A percentile compares a stretch with the other conserved stretches of the same genome.
phyloP scores from a whole-genome alignment of 1,140 invertebrate genomes.

The Drosophila ironensis region DNA sequence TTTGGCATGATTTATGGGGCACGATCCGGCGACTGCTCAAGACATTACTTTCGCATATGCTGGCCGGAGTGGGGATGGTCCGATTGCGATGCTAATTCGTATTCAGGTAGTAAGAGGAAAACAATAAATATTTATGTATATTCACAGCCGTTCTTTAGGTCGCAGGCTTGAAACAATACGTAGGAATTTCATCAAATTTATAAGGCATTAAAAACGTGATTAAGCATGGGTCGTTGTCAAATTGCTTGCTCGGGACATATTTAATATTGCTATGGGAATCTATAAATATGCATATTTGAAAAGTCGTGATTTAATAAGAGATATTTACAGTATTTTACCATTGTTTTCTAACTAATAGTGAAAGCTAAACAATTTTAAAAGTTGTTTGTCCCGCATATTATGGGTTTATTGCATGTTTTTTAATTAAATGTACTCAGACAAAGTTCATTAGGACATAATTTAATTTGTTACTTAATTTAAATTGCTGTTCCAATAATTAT shows the following conservation, averaged over 20 bases:
- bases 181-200: conserved; percentile 5
- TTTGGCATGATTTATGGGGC: conserved; percentile 74
- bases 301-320: too few relatives aligned
- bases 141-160: conserved; percentile 17
- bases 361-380: too few relatives aligned
- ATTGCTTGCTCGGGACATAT: too few relatives aligned
- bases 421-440: too few relatives aligned
- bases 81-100: conserved; percentile 39
- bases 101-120: conserved; percentile 36
- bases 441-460: too few relatives aligned
- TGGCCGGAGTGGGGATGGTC: conserved; percentile 2
- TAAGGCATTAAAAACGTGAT: neutral
- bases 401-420: too few relatives aligned
- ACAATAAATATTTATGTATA: conserved; percentile 35
- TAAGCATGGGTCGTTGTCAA: neutral
- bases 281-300: too few relatives aligned
- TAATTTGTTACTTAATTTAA: too few relatives aligned
- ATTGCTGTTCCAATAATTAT: neutral
- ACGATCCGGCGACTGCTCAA: conserved; percentile 52
- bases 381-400: too few relatives aligned
- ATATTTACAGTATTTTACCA: too few relatives aligned
- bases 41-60: conserved; percentile 39
- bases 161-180: neutral
- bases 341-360: too few relatives aligned
- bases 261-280: too few relatives aligned